These are phyloP conservation scores for Empidonax alnorum DNA, from an alignment of 2,113 vertebrate genomes.

Conservation along the genomic window DNA sequence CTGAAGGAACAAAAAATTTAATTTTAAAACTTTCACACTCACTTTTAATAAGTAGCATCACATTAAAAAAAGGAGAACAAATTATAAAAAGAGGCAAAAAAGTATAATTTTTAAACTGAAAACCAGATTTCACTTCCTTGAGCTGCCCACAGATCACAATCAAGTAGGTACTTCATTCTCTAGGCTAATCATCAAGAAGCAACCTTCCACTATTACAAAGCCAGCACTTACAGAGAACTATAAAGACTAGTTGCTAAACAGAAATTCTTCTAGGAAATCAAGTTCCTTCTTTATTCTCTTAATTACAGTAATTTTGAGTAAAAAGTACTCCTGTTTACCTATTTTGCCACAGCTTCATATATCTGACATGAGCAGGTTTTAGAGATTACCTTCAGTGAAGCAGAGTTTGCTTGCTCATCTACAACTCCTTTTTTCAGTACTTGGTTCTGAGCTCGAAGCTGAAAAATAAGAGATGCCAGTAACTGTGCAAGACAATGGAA, in stretches of 20 bases:
- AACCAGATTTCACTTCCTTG: background rate
- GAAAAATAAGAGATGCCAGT: slow-evolving; percentile 48
- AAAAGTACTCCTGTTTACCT: background rate
- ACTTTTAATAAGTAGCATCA: background rate
- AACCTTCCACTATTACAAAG: background rate
- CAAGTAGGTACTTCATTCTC: background rate
- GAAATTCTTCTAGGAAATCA: background rate
- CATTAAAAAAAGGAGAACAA: background rate
- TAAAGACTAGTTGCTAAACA: background rate
- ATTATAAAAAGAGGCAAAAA: background rate
- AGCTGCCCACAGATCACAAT: background rate
- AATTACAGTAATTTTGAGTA: background rate
- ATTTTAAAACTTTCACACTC: background rate
- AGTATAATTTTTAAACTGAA: background rate
- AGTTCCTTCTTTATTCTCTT: background rate
- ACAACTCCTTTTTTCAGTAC: slow-evolving; percentile 97
- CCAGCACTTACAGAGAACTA: background rate
- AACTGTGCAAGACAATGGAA: background rate
- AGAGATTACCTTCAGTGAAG: slow-evolving; percentile 86
- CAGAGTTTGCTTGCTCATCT: slow-evolving; percentile 92
- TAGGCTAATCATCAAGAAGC: background rate
- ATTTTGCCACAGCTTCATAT: background rate
- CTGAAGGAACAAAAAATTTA: slow-evolving; percentile 58
- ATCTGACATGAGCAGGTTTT: background rate
- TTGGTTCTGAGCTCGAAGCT: slow-evolving; percentile 98